Conservation (phyloP, 1,140 invertebrate genomes). For the Cherax destructor region DNA sequence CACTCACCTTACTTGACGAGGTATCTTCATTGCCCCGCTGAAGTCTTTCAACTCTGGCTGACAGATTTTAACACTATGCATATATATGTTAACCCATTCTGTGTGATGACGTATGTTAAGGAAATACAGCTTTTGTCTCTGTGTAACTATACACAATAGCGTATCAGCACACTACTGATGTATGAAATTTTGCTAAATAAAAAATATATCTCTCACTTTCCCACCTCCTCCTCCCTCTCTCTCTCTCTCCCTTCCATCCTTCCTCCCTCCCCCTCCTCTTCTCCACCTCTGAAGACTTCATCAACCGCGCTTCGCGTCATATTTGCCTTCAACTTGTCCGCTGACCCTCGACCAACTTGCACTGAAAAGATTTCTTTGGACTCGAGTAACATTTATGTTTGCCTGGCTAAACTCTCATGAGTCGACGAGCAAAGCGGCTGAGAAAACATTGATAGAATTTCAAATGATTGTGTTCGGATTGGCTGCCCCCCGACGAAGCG, state of each 20-base stretch:
- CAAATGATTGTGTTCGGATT: constrained; percentile 44
- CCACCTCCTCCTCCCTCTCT: neutral
- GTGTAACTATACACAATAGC: too few species aligned
- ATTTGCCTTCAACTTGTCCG: constrained; percentile 56
- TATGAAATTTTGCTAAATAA: too few species aligned
- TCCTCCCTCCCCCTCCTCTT: neutral
- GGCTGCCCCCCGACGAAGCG: neutral
- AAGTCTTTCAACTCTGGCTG: too few species aligned
- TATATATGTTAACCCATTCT: too few species aligned
- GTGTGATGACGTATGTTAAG: too few species aligned
- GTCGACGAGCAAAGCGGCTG: constrained; percentile 30
- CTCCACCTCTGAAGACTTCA: constrained; percentile 47
- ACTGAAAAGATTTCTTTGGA: constrained; percentile 41
- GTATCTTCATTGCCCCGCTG: too few species aligned
- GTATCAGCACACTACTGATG: too few species aligned
- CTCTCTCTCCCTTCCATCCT: neutral
- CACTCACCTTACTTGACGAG: too few species aligned
- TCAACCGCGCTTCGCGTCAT: constrained; percentile 42
- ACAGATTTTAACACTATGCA: too few species aligned
- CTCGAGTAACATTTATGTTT: constrained; percentile 55
- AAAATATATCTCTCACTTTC: neutral
- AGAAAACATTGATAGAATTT: constrained; percentile 56
- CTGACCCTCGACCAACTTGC: constrained; percentile 57
- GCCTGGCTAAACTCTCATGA: constrained; percentile 46
- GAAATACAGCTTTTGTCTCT: too few species aligned